Base-by-base conservation (phyloP, 2,888 invertebrate species). In the Bibio marci region DNA sequence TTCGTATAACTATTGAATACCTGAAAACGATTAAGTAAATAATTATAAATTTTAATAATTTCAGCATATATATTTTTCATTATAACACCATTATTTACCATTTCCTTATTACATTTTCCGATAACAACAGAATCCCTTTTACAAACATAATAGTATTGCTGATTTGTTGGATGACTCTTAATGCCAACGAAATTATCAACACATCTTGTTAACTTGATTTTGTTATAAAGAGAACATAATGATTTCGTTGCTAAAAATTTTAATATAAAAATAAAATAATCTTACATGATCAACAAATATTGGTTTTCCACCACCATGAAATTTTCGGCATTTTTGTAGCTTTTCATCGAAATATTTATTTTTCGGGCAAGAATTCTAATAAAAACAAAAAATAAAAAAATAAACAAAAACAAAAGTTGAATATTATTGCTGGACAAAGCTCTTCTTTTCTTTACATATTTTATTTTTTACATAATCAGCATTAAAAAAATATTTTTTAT, bases 71-170 rank as follows among this genome's bases (percentile, higher is more conserved):
- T n/a, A n/a, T n/a, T n/a, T n/a, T n/a, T n/a, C n/a, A n/a, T n/a
- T n/a, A n/a, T n/a, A n/a, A n/a, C n/a, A n/a, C n/a, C n/a, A 22
- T 22, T 6, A 22, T 8, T 55, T 42, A 59, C 55, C 45, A 58
- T 52, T 2, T 52, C 46, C 19, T 48, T 49, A 17, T 53, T 54
- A 39, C 64, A 64, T 41, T 59, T 56, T 34, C 59, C 63, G 37
- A 64, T 53, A 26, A 66, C 55, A 0, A 59, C 56, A 30, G 54
- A 57, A 40, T 57, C 51, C 2, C 51, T 48, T 17, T 56, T 57
- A 40, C 66, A 67, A 3, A 65, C 55, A 39, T 63, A 62, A 42
- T 66, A 67, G 38, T 58, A 58, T 28, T 56, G 50, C n/a, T 50
- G 49, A 14, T 60, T 54, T n/a, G 53, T 52, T 14, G 61, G 59